A percentile compares a stretch with the other conserved stretches of the same genome.
Evolutionary conservation across 1,140 invertebrate species (phyloP).

Genomic region (Bradysia coprophila): DNA sequence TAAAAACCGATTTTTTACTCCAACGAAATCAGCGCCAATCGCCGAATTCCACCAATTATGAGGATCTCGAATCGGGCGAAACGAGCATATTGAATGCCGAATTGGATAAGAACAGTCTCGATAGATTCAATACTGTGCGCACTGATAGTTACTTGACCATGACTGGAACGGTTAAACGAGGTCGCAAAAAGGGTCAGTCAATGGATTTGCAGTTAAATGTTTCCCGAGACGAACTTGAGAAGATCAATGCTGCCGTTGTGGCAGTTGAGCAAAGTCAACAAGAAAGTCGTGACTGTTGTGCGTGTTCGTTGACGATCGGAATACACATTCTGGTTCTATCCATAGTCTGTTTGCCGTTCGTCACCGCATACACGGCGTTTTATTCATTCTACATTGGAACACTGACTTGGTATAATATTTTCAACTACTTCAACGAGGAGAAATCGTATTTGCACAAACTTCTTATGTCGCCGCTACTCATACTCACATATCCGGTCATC

Average conservation of each 20-base stretch:
- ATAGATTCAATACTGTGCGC: conserved; percentile 27
- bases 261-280: conserved; percentile 34
- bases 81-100: conserved; percentile 28
- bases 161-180: conserved; percentile 53
- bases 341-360: conserved; percentile 42
- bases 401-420: conserved; percentile 58
- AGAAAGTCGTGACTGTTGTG: conserved; percentile 27
- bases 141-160: conserved; percentile 37
- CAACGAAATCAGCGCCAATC: conserved; percentile 12
- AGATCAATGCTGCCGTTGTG: conserved; percentile 39
- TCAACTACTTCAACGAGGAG: conserved; percentile 48
- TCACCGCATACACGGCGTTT: conserved; percentile 36
- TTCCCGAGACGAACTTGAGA: conserved; percentile 45
- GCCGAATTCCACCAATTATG: conserved; percentile 17
- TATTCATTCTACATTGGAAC: conserved; percentile 61
- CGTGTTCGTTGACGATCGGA: conserved; percentile 37
- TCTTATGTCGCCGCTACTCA: conserved; percentile 43
- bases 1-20: conserved; percentile 22
- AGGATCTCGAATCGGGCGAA: conserved; percentile 25
- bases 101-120: conserved; percentile 22
- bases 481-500: conserved; percentile 50
- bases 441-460: conserved; percentile 37
- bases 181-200: conserved; percentile 50
- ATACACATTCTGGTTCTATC: conserved; percentile 46
- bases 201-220: conserved; percentile 52